Evolutionary conservation across 2,888 invertebrate species (phyloP).

Genomic region (Pecten maximus): DNA sequence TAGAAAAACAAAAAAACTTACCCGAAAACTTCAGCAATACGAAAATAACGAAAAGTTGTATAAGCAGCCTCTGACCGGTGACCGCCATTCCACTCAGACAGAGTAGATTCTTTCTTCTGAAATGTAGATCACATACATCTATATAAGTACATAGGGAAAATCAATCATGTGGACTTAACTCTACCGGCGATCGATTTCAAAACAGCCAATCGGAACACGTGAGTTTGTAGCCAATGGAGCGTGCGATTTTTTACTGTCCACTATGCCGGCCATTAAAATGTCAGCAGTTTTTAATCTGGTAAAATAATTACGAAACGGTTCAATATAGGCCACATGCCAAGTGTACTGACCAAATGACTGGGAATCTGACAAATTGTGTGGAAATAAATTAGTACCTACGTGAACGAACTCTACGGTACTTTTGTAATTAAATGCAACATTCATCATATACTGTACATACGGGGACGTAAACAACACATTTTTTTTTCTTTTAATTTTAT

Average conservation of each 20-base stretch:
- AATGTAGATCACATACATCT: not conserved
- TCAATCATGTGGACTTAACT: not conserved
- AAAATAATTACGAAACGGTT: not conserved
- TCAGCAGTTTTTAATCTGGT: not conserved
- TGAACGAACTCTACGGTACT: too few relatives aligned
- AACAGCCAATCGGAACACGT: not conserved
- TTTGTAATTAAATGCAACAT: too few relatives aligned
- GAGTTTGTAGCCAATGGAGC: not conserved
- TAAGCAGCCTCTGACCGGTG: not conserved
- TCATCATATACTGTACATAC: too few relatives aligned
- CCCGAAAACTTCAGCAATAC: not conserved
- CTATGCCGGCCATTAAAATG: not conserved
- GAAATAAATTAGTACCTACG: too few relatives aligned
- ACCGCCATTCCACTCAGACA: not conserved
- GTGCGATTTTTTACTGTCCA: not conserved
- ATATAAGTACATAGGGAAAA: not conserved
- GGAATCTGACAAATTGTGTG: too few relatives aligned
- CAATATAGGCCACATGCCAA: not conserved
- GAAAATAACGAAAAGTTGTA: not conserved
- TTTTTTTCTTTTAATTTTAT: too few relatives aligned
- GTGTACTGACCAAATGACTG: too few relatives aligned
- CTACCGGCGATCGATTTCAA: not conserved
- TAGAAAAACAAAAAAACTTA: not conserved
- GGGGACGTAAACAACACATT: too few relatives aligned
- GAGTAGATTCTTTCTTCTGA: not conserved